Conservation (phyloP, 2,113 vertebrate species). For the Parus major region DNA sequence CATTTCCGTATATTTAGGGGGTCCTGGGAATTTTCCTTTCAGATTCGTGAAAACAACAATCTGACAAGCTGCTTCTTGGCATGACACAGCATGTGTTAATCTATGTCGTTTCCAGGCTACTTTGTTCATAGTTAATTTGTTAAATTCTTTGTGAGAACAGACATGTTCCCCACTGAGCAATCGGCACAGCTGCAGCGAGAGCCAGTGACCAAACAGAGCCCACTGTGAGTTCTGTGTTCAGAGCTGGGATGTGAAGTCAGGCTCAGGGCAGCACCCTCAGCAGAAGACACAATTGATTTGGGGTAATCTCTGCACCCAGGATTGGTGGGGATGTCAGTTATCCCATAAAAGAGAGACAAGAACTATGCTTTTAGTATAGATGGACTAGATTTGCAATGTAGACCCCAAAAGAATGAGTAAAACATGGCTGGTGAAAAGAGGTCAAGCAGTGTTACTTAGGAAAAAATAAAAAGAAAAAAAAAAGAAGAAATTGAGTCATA, state of each 20-base stretch:
- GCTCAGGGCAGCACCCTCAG: background rate
- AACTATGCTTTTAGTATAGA: background rate
- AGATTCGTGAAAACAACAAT: conserved; percentile 66
- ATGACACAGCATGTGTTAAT: conserved; percentile 68
- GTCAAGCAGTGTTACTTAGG: background rate
- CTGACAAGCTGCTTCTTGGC: conserved; percentile 63
- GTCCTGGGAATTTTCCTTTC: conserved; percentile 71
- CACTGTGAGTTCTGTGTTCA: conserved; percentile 36
- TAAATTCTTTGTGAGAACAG: conserved; percentile 69
- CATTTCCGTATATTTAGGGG: conserved; percentile 34
- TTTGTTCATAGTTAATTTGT: conserved; percentile 78
- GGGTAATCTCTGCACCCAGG: background rate
- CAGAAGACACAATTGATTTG: background rate
- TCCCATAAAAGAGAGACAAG: background rate
- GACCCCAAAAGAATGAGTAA: background rate
- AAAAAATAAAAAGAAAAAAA: accelerated
- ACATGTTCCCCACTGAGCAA: conserved; percentile 59
- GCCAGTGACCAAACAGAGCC: conserved; percentile 54
- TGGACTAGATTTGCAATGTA: background rate
- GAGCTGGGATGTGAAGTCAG: background rate
- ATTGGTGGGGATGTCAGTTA: background rate
- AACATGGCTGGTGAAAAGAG: background rate
- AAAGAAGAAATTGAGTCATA: accelerated
- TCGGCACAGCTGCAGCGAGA: conserved; percentile 52
- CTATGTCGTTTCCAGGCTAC: conserved; percentile 40